phyloP scores from a whole-genome alignment of 1,140 invertebrate species.

The Nasonia vitripennis region DNA sequence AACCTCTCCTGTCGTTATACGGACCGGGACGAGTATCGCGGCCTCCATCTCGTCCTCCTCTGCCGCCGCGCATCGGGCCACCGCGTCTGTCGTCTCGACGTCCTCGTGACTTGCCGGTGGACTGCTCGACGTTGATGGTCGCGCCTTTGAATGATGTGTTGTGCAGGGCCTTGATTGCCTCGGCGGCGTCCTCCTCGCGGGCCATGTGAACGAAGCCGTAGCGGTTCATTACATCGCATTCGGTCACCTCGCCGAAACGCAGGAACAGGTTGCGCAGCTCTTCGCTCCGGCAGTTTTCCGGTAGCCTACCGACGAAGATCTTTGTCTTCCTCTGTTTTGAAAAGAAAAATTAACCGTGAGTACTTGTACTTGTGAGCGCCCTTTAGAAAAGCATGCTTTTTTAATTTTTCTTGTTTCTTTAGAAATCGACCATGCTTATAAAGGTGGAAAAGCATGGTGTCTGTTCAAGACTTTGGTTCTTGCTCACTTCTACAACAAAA shows the following conservation, averaged over 20 bases:
- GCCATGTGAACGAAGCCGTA: conserved; percentile 74
- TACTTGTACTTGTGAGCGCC: background rate
- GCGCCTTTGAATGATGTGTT: conserved; percentile 74
- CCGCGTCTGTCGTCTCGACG: conserved; percentile 68
- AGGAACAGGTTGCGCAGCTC: conserved; percentile 71
- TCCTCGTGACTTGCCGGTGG: conserved; percentile 71
- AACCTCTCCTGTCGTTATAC: conserved; percentile 75
- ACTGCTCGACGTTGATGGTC: conserved; percentile 73
- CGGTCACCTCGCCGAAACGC: conserved; percentile 72
- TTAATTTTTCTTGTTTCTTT: background rate
- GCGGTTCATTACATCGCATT: conserved; percentile 74
- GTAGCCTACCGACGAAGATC: conserved; percentile 73
- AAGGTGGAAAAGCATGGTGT: conserved; percentile 66
- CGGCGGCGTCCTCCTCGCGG: conserved; percentile 71
- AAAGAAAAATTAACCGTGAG: conserved; percentile 43
- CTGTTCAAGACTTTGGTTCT: conserved; percentile 69
- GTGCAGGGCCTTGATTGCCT: conserved; percentile 72
- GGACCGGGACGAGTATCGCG: conserved; percentile 74
- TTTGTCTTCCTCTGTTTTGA: conserved; percentile 73
- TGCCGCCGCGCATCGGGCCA: conserved; percentile 71
- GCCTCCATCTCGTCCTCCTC: conserved; percentile 72
- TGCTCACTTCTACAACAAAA: conserved; percentile 59
- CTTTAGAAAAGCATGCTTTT: background rate
- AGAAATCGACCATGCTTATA: conserved; percentile 47
- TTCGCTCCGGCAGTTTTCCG: conserved; percentile 73